phyloP scores from a whole-genome alignment of 2,113 vertebrate species.

The Spizaetus ornatus region DNA sequence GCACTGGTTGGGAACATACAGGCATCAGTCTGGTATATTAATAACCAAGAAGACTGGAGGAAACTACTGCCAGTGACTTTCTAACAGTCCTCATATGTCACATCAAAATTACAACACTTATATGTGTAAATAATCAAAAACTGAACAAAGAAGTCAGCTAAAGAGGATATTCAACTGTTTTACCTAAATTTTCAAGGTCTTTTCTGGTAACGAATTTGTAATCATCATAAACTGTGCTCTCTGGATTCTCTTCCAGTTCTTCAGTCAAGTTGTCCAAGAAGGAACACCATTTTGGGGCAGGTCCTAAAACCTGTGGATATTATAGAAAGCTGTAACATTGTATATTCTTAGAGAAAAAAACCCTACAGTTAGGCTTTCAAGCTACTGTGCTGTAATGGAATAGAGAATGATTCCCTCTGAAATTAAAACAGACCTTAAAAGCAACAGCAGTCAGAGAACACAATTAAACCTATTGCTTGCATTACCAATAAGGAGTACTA shows the following conservation, averaged over 20 bases:
- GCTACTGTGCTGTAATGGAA: not conserved
- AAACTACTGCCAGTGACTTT: not conserved
- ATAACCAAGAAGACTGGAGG: not conserved
- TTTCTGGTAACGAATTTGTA: slow-evolving; percentile 97
- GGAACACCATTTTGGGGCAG: slow-evolving; percentile 95
- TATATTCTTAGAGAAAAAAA: not conserved
- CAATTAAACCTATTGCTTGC: not conserved
- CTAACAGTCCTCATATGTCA: not conserved
- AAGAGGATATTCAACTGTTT: not conserved
- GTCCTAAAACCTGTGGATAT: slow-evolving; percentile 84
- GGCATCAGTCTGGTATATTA: not conserved
- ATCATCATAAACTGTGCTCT: slow-evolving; percentile 95
- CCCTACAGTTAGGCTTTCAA: not conserved
- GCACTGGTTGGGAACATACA: not conserved
- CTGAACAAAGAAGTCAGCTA: not conserved
- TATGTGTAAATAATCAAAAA: not conserved
- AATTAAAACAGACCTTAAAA: not conserved
- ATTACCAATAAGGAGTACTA: not conserved
- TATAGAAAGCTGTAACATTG: not conserved
- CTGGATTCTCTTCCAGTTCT: slow-evolving; percentile 94
- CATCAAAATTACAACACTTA: not conserved
- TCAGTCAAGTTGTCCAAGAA: slow-evolving; percentile 96
- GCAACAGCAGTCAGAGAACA: not conserved
- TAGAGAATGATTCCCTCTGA: not conserved
- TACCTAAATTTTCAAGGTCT: slow-evolving; percentile 94